Evolutionary conservation across 2,797 vertebrate genomes (phyloP).

Genomic region (Eurystomus glaucurus): DNA sequence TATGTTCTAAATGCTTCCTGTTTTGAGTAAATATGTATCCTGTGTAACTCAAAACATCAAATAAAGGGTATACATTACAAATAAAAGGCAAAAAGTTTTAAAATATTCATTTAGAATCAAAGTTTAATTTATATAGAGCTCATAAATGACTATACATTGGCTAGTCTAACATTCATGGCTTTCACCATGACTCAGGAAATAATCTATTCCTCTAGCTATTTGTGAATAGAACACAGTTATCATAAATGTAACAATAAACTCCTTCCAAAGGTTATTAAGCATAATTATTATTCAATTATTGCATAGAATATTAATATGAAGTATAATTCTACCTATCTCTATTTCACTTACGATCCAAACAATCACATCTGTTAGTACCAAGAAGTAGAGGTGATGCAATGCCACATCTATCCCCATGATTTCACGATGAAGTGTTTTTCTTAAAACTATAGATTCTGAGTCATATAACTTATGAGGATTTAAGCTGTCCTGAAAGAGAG

Average conservation of each 20-base stretch:
- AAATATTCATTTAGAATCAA: neutral
- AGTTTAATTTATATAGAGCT: neutral
- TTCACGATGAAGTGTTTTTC: neutral
- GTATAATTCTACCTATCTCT: neutral
- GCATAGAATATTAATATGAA: neutral
- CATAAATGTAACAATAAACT: neutral
- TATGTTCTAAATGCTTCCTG: neutral
- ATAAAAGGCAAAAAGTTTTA: neutral
- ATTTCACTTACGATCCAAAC: neutral
- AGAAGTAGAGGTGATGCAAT: rapidly evolving
- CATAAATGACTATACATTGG: neutral
- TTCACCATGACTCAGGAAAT: neutral
- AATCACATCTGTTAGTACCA: neutral
- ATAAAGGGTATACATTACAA: neutral
- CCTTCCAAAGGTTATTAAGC: neutral
- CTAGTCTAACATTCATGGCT: neutral
- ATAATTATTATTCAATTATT: neutral
- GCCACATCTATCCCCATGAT: neutral
- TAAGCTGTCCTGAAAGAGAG: neutral
- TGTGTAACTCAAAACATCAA: neutral
- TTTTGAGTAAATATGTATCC: neutral
- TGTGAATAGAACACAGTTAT: neutral
- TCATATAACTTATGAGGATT: neutral
- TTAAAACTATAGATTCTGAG: neutral
- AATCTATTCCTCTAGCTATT: neutral